phyloP scores from a whole-genome alignment of 2,888 invertebrate genomes.

The Tryphoninae sp. region DNA sequence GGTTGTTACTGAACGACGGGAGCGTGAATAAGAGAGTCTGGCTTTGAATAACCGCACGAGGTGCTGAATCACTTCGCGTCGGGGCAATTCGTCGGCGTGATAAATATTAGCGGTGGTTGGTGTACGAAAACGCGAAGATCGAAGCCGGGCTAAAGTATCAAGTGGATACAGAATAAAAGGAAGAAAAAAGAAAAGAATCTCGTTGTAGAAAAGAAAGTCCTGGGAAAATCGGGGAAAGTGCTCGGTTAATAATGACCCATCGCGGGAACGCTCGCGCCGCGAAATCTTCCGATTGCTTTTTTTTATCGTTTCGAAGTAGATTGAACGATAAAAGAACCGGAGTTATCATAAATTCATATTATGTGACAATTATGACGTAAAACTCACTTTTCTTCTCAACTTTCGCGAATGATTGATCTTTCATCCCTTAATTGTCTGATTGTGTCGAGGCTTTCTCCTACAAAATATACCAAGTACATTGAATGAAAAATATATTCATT shows the following conservation, averaged over 20 bases:
- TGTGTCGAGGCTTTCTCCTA: no score
- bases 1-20: conserved; percentile 59
- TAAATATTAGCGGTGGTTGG: conserved; percentile 62
- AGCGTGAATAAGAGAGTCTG: conserved; percentile 61
- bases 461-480: no score
- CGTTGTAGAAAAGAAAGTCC: conserved; percentile 27
- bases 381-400: no score
- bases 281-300: neutral
- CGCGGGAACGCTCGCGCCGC: neutral
- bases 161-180: conserved; percentile 35
- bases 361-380: no score
- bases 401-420: no score
- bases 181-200: conserved; percentile 22
- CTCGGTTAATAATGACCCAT: conserved; percentile 38
- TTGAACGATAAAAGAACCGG: neutral
- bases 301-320: neutral
- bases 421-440: no score
- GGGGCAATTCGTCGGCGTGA: conserved; percentile 66
- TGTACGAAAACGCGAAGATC: conserved; percentile 44
- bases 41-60: conserved; percentile 61
- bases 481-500: no score
- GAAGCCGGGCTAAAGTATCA: conserved; percentile 37
- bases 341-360: neutral
- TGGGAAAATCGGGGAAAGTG: conserved; percentile 19
- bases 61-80: conserved; percentile 66